phyloP scores from a whole-genome alignment of 1,140 invertebrate species.

The Bombus sibiricus region DNA sequence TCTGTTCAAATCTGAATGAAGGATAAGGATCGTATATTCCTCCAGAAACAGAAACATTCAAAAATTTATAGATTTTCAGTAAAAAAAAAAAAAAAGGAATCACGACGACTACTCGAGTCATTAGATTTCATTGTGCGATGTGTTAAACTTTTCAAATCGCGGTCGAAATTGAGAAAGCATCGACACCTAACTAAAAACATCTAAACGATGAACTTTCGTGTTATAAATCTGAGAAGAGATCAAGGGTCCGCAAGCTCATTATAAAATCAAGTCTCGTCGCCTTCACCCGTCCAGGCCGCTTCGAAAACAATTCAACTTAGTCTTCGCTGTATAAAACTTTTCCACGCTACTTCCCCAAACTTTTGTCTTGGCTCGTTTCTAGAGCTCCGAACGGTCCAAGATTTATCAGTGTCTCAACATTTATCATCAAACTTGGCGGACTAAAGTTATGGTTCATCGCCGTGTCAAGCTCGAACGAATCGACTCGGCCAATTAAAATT shows the following conservation, averaged over 20 bases:
- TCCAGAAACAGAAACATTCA: neutral
- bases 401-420: slow-evolving; percentile 15
- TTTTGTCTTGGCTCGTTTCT: neutral
- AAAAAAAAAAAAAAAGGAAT: neutral
- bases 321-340: slow-evolving; percentile 9
- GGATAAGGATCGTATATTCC: neutral
- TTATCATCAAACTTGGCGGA: slow-evolving; percentile 8
- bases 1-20: neutral
- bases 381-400: neutral
- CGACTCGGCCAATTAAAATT: slow-evolving; percentile 17
- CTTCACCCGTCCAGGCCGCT: neutral
- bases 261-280: slow-evolving; percentile 22
- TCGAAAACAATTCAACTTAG: slow-evolving; percentile 26
- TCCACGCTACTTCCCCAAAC: neutral
- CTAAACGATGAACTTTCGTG: neutral
- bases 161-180: neutral
- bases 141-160: neutral
- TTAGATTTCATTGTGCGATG: neutral
- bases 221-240: neutral
- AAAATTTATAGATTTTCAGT: neutral
- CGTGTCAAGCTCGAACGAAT: neutral
- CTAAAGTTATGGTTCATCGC: neutral
- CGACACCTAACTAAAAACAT: neutral
- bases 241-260: slow-evolving; percentile 1
- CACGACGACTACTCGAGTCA: neutral